These are phyloP conservation scores for Cheirogaleus medius DNA, from an alignment of 2,113 vertebrate genomes.

Conservation along the genomic window DNA sequence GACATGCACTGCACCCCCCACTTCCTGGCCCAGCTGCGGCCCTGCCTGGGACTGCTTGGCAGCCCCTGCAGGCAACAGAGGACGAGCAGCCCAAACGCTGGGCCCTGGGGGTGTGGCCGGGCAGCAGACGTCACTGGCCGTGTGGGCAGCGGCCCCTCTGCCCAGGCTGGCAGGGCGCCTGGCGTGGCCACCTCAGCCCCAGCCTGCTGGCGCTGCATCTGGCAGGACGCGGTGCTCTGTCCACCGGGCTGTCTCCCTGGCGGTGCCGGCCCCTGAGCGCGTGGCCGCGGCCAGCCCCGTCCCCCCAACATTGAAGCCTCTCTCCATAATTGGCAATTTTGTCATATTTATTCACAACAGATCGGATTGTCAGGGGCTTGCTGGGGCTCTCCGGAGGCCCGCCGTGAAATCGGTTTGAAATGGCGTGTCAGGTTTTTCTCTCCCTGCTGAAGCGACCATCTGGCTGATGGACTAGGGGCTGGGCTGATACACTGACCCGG, in stretches of 20 bases:
- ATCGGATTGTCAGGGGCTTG: constrained; percentile 92
- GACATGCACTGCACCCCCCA: neutral
- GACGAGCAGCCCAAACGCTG: fast-evolving
- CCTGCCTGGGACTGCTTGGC: neutral
- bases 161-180: neutral
- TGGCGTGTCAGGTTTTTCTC: constrained; percentile 96
- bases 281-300: neutral
- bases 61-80: neutral
- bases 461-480: constrained; percentile 94
- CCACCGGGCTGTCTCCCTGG: neutral
- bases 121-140: neutral
- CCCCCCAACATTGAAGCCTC: constrained; percentile 92
- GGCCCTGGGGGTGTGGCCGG: neutral
- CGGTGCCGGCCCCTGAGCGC: neutral
- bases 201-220: neutral
- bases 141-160: neutral
- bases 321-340: constrained; percentile 99
- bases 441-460: constrained; percentile 94
- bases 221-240: neutral
- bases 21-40: neutral
- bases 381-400: constrained; percentile 92
- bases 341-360: constrained; percentile 99
- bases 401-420: constrained; percentile 99
- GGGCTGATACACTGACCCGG: constrained; percentile 90
- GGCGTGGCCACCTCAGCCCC: neutral